Base-by-base conservation (phyloP, 1,140 invertebrate genomes). In the Drosophila simulans region DNA sequence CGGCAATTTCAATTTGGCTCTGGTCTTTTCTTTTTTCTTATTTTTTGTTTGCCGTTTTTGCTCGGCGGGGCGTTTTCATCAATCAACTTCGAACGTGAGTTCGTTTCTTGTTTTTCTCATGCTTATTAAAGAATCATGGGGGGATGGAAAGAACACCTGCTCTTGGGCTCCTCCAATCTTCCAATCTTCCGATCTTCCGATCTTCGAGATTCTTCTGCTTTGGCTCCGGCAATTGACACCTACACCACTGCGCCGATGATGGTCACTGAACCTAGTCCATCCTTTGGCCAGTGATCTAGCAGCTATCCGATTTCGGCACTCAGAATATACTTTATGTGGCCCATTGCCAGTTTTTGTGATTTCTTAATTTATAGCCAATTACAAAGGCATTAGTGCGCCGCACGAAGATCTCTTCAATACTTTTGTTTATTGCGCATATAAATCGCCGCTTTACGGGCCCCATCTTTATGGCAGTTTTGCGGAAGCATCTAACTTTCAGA, bases 281-380 rank as follows among this genome's bases (percentile, higher is more conserved):
- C 34, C 51, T 20, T 17, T 17, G 1, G 40, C 40, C 20, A 39
- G 37, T 5, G n/a, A 8, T 42, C 40, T 42, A 17, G 20, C 17
- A 51, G 49, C 31, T 31, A 43, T 69, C 34, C 51, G 49, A 62
- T 56, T 70, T 48, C 39, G 43, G 45, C 35, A 34, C 51, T 56
- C 52, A 22, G 20, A 56, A 52, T 57, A 37, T 62, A 34, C 56
- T 72, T 53, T 51, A 57, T 45, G 45, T 31, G 42, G n/a, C 46
- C 48, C 57, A 52, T 52, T 46, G 53, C 40, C 52, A 27, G 62
- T 66, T 59, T 70, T 69, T 69, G 63, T 70, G 84, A 84, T 74
- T 88, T 78, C 76, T 88, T 89, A 88, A 88, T 88, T 89, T 75
- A 84, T 80, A 84, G 77, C 84, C 84, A 89, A 89, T 89, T 89